These are phyloP conservation scores for Pluvianellus socialis DNA, from an alignment of 2,113 vertebrate species.

Conservation along the genomic window DNA sequence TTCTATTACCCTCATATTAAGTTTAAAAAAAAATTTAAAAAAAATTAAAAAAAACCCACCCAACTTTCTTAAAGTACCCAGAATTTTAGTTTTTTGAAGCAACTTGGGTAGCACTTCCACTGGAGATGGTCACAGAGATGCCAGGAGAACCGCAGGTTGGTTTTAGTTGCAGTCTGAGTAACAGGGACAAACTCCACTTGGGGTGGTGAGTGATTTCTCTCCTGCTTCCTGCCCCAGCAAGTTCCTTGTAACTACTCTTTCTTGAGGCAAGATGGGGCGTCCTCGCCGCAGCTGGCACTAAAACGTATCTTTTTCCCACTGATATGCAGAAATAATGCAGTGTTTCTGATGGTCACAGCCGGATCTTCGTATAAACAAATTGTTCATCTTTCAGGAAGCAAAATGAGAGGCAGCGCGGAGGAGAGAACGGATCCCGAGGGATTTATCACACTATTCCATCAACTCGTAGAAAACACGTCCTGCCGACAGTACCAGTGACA, in stretches of 20 bases:
- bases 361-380: not conserved
- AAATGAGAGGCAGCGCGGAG: not conserved
- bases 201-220: not conserved
- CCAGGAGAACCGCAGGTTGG: not conserved
- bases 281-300: rapidly evolving
- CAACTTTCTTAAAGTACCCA: not conserved
- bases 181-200: not conserved
- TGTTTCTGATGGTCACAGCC: not conserved
- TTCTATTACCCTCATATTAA: not conserved
- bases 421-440: not conserved
- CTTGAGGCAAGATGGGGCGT: not conserved
- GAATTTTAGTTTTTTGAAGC: not conserved
- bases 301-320: not conserved
- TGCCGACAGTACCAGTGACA: not conserved
- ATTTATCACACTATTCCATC: not conserved
- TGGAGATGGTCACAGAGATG: not conserved
- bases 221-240: not conserved
- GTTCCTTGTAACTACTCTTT: not conserved
- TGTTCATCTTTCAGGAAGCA: not conserved
- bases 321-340: not conserved
- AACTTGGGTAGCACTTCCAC: not conserved
- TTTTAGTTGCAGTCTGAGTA: not conserved
- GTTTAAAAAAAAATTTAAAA: not conserved
- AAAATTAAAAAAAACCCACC: too few relatives aligned
- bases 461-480: not conserved